Evolutionary conservation across 2,113 vertebrate species (phyloP).

Genomic region (Pimephales promelas): DNA sequence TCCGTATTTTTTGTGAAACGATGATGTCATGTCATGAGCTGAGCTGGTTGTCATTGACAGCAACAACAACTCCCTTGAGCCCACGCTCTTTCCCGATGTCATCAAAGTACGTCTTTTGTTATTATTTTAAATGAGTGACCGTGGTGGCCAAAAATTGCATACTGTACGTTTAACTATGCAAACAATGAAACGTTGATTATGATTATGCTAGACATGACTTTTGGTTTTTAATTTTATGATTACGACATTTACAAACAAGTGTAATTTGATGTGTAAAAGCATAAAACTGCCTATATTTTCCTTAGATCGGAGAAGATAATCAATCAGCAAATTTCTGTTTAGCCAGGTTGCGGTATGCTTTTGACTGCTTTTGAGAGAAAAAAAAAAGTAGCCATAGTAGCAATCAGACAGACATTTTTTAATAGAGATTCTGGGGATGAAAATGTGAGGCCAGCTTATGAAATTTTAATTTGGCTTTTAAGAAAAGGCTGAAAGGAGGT

Average conservation of each 20-base stretch:
- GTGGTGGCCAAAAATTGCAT: no score
- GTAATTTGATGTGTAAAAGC: neutral
- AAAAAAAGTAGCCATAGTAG: slow-evolving; percentile 47
- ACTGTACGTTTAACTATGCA: no score
- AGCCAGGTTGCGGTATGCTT: neutral
- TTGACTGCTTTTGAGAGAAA: slow-evolving; percentile 12
- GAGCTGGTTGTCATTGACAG: no score
- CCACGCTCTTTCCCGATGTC: no score
- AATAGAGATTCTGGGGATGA: slow-evolving; percentile 33
- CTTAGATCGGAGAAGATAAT: neutral
- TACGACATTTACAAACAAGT: neutral
- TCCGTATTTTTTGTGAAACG: no score
- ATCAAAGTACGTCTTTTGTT: no score
- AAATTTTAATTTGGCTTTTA: slow-evolving; percentile 60
- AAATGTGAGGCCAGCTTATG: slow-evolving; percentile 46
- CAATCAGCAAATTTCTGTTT: neutral
- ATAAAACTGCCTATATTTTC: neutral
- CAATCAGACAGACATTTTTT: slow-evolving; percentile 48
- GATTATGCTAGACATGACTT: no score
- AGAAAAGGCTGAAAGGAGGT: slow-evolving; percentile 46
- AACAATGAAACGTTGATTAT: no score
- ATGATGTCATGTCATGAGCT: no score
- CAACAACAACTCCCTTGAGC: no score
- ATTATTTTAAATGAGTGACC: no score
- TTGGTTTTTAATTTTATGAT: no score